Base-by-base conservation (phyloP, 2,888 invertebrate species). In the Phorcus lineatus region DNA sequence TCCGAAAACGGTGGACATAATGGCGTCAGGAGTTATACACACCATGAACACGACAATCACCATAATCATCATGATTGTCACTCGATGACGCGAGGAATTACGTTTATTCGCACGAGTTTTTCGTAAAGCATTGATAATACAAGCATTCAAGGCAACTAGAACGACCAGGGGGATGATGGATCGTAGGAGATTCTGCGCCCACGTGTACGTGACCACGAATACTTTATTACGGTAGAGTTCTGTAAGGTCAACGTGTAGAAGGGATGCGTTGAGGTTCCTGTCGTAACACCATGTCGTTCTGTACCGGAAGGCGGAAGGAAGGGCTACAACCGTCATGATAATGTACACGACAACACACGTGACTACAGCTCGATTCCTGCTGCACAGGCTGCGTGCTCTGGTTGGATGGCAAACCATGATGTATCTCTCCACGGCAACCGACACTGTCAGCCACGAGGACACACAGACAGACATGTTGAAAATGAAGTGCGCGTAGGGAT, bases 361-460 rank as follows among this genome's bases (percentile, higher is more conserved):
- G 11, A 88, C 79, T 62, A 88, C 87, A 0, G 93, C 91, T 22
- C 91, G 81, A 0, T 82, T 80, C 2, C 90, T 84, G 24, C 89
- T 91, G 79, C 91, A 90, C 67, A 89, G 83, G 2, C 84, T 82
- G 67, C 89, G 86, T 6, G 66, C 77, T 19, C 55, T 28, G 24
- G 90, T 89, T 3, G 92, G 92, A 80, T 92, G 91, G 77, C 91
- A 92, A n/a, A 93, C 92, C 40, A 91, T 88, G 31, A 93, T 87
- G 78, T 91, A 92, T 13, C 92, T 81, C 82, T 93, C 92, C 52
- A 91, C 88, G 0, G 92, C 92, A 19, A 93, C 92, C 0, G 91
- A 91, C 7, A 92, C 91, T 0, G 91, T 91, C 31, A 92, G 80
- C 92, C 92, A 92, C 0, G 92, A 89, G 0, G 92, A 91, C 22